Evolutionary conservation across 2,888 invertebrate genomes (phyloP), one percentile per base, ranked within the genome.

Genomic region (Limnephilus lunatus): DNA sequence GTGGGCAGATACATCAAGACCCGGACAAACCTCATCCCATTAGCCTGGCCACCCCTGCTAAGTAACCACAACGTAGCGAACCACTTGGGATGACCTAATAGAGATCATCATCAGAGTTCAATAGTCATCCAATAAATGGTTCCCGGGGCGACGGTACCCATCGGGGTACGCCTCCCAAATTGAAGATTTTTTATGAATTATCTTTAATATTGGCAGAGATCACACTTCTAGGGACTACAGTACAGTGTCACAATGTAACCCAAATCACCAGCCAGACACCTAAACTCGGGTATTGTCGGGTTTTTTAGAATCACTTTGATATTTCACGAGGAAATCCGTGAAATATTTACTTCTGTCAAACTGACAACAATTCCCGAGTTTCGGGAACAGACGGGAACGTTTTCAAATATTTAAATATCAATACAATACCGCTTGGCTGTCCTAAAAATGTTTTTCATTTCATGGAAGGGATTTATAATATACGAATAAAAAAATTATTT

Each of bases 381-480:
- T 82, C 32, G 5, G 15, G 32, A 82, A 82, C 82, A 68, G 68
- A 68, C 68, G 25, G 68, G 82, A 81, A 82, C 19, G 31, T 82
- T 82, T 82, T 82, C 32, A 82, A 82, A 82, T 82, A 82, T 82
- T 82, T 82, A 82, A 82, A 82, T 31, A 82, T 32, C 31, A 82
- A 25, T 68, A 68, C 68, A 68, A 7, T 68, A 68, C 7, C 68
- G 68, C 9, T 68, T 68, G 9, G 9, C 68, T 25, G 68, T 68
- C 68, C 25, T 25, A n/a, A 25, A 25, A n/a, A 25, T 68, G 9
- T 68, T 68, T 68, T 68, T 68, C 68, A 68, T 68, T 25, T 68
- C 25, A 4, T n/a, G 25, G n/a, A 68, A 68, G 25, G n/a, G 53
- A n/a, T 7, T 68, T 68, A 68, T 9, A 68, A 25, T 68, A n/a